These are phyloP conservation scores for Antennarius striatus DNA, from an alignment of 2,113 vertebrate genomes.

Conservation along the genomic window DNA sequence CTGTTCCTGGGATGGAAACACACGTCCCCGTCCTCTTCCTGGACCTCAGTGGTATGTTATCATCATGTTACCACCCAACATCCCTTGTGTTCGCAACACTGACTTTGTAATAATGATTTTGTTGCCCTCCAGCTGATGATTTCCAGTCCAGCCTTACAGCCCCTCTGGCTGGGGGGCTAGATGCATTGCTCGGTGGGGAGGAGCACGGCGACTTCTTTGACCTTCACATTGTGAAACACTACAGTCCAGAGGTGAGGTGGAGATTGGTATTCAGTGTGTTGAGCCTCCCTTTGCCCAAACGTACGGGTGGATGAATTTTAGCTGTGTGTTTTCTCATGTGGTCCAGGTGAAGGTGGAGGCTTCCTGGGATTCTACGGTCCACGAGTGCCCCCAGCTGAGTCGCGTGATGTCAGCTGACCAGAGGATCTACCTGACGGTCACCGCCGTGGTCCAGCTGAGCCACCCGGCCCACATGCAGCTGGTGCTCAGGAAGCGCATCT, in stretches of 20 bases:
- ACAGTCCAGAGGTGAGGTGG: slow-evolving; percentile 79
- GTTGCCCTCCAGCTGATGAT: slow-evolving; percentile 77
- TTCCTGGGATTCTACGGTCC: slow-evolving; percentile 94
- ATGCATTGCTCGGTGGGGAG: slow-evolving; percentile 85
- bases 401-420: slow-evolving; percentile 79
- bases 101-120: not conserved
- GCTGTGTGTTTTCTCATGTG: not conserved
- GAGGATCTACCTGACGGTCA: slow-evolving; percentile 88
- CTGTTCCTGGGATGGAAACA: slow-evolving; percentile 93
- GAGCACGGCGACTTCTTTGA: slow-evolving; percentile 94
- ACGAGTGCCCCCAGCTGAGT: slow-evolving; percentile 88
- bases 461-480: slow-evolving; percentile 93
- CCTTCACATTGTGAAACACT: slow-evolving; percentile 70
- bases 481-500: slow-evolving; percentile 91
- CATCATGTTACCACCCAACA: not conserved
- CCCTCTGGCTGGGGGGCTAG: slow-evolving; percentile 85
- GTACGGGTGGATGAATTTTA: not conserved
- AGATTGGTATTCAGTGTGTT: not conserved
- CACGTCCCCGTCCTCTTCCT: slow-evolving; percentile 96
- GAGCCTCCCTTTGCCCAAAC: not conserved
- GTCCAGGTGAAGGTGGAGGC: slow-evolving; percentile 89
- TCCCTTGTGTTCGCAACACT: not conserved
- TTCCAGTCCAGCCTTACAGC: slow-evolving; percentile 62
- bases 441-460: slow-evolving; percentile 86
- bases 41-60: slow-evolving; percentile 88